Evolutionary conservation across 2,113 vertebrate genomes (phyloP).

Genomic region (Peucedramus taeniatus): DNA sequence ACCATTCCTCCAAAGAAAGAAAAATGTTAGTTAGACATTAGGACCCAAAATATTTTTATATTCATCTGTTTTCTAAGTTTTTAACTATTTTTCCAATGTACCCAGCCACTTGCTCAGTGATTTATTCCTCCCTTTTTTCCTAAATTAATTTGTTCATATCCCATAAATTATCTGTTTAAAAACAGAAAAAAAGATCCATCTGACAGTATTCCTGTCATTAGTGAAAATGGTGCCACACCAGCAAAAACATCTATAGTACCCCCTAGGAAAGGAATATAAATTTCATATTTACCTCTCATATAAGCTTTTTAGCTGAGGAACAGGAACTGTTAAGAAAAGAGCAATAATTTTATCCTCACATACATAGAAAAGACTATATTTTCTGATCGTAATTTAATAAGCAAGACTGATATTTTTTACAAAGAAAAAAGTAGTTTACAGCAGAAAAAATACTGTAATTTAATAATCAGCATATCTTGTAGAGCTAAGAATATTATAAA

Average conservation of each 20-base stretch:
- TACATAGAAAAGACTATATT: neutral
- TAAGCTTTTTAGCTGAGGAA: neutral
- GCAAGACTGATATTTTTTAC: neutral
- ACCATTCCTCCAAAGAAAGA: neutral
- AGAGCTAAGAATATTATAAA: neutral
- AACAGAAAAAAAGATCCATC: neutral
- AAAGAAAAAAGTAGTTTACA: neutral
- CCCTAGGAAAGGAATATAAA: neutral
- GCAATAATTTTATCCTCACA: neutral
- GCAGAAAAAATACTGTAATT: neutral
- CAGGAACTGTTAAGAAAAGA: neutral
- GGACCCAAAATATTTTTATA: neutral
- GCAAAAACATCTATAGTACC: neutral
- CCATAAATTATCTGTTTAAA: neutral
- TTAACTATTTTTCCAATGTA: neutral
- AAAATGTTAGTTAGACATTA: neutral
- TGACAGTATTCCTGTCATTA: neutral
- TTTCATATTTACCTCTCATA: neutral
- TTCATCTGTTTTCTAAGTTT: neutral
- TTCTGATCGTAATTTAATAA: slow-evolving; percentile 11
- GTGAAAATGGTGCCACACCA: neutral
- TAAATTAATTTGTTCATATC: neutral
- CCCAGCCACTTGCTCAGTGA: neutral
- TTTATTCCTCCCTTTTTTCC: neutral
- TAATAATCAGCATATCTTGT: neutral